Base-by-base conservation (phyloP, 1,140 invertebrate genomes). In the Pseudoatta argentina region DNA sequence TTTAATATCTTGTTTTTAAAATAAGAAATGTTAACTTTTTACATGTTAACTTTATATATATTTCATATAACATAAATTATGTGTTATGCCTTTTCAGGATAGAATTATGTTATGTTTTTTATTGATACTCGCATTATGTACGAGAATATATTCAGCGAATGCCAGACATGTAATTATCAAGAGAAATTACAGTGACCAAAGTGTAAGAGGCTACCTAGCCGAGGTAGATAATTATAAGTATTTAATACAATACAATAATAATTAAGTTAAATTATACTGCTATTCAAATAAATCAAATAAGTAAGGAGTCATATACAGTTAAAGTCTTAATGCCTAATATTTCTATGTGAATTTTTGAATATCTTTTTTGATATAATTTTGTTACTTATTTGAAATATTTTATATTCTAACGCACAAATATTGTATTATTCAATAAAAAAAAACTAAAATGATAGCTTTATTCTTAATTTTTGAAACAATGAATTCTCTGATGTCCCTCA, bases 171-270 rank as follows among this genome's bases (percentile, higher is more conserved):
- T 94, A 79, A 94, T 97, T 59, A 95, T 94, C 7, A 97, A 97
- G 93, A 96, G 97, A 91, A 97, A 97, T 92, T 97, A 97, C 92
- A 97, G 97, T 18, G 97, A 98, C 93, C 97, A 97, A 92, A 97
- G 97, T 63, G 96, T 98, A 8, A 96, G 96, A 91, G 97, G 97
- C 93, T 98, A 98, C 93, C 96, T 98, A 87, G 97, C 97, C 12
- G 97, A 98, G 97, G 97, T 98, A 95, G 93, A 87, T 1, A 1
- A 30, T 27, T 59, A 44, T 34, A 66, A 64, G 7, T 64, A 34
- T 66, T 34, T 44, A 2, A 8, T 44, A 44, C 10, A 44, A 44
- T 44, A 10, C 10, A 44, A 44, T 44, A 10, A 44, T 10, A 39
- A 39, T 39, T 7, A 44, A 44, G 8, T 44, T 10, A 12, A 44